Base-by-base conservation (phyloP, 2,113 vertebrate species). In the Pholis gunnellus region DNA sequence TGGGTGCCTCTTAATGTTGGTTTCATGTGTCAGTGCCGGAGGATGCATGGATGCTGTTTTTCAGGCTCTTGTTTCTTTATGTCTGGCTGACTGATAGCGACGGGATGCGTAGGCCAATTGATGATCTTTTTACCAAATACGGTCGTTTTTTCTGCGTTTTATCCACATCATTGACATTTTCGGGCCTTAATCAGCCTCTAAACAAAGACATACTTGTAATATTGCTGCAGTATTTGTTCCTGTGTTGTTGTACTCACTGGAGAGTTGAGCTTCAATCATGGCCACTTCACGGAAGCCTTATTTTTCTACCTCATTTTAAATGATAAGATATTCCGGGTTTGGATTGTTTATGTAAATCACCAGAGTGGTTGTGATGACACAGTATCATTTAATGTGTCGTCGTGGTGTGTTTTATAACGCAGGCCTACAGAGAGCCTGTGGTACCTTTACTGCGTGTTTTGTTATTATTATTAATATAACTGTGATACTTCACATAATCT, bases 241-340 rank as follows among this genome's bases (percentile, higher is more conserved):
- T 71, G 40, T 44, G 56, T 42, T 57, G 46, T 42, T 13, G 1
- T 18, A 15, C 65, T 70, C 80, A 36, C 57, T 31, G 75, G 63
- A 63, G 74, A 73, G 72, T 56, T 84, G 59, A 56, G 88, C 86
- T 15, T 82, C 73, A 85, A 85, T 90, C 86, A 78, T 64, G 75
- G 75, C 74, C 70, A 78, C 79, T 84, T 84, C 46, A 79, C 25
- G 50, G 59, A 79, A 63, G 48, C 67, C 71, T 65, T 34, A 3
- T 83, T 78, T 81, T 18, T 69, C 1, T 27, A 56, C 67, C 25
- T 74, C 31, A 29, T 71, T 5, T 25, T n/a, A 56, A 38, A 73
- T 27, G 0, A 31, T 31, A 9, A 13, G 0, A 46, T n/a, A 38
- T 29, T 68, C 7, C 17, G 0, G 25, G 18, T 25, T 63, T 40